Evolutionary conservation across 2,888 invertebrate genomes (phyloP), one percentile per base, ranked within the genome.

Genomic region (Leptinotarsa haldemani): DNA sequence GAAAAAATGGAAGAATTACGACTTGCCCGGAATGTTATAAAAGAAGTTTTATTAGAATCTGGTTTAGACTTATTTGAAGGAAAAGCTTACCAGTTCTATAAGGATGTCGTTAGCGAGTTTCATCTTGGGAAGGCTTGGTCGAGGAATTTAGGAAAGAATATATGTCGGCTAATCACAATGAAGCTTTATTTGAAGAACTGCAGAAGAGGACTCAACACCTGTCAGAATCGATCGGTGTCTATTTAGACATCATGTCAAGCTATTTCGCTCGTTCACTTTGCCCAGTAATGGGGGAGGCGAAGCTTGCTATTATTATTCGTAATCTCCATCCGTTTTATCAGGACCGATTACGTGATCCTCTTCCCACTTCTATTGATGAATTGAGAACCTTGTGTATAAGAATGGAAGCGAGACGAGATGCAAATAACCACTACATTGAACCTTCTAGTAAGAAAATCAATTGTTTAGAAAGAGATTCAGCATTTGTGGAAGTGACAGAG

Each of bases 111-210:
- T 1, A 5, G 3, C 5, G 63, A 4, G 70, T 74, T 16, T 15
- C 13, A 15, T 18, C 22, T 16, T 74, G 74, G 71, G 63, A 71
- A 15, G 71, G 69, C 0, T 22, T 74, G 12, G 65, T 71, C 7
- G 40, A 40, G 13, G 65, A 71, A 58, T 69, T 71, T 9, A 4
- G 69, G 16, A 15, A 25, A 0, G 69, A 63, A 15, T 74, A 67
- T 52, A n/a, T 65, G 25, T 58, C 68, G 15, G 46, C 65, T 1
- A 53, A 58, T 61, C 58, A 74, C 56, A 65, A 65, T 47, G 20
- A 69, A 7, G 52, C 25, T 3, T 16, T 71, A 20, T 53, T 53
- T 18, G 53, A 53, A 18, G 16, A 25, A 69, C 66, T 16, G 16
- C 67, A 2, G 15, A 65, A 22, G n/a, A 53, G 65, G 18, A 69